A percentile compares a stretch with the other conserved stretches of the same genome.
These are phyloP conservation scores for Crenichthys baileyi DNA, from an alignment of 2,797 vertebrate genomes.

Conservation along the genomic window DNA sequence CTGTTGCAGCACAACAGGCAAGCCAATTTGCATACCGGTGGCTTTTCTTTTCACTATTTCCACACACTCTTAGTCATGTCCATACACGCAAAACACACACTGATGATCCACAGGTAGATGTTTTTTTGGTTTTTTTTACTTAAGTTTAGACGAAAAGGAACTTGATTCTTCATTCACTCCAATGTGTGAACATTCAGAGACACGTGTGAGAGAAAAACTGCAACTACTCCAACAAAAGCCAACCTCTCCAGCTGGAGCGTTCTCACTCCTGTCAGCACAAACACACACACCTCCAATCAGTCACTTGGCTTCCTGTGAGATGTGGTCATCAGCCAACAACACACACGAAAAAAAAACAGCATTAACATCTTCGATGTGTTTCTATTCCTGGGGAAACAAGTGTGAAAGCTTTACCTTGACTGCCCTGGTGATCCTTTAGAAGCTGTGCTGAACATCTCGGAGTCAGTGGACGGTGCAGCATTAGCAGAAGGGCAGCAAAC, in stretches of 20 bases:
- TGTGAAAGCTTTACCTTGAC: conserved; percentile 65
- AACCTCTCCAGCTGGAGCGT: conserved; percentile 63
- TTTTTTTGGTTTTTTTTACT: not conserved
- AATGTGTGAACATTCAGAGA: conserved; percentile 15
- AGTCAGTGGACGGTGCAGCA: conserved; percentile 64
- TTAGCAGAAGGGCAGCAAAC: conserved; percentile 57
- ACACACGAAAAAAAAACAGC: not conserved
- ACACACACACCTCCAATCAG: conserved; percentile 35
- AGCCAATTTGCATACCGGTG: conserved; percentile 33
- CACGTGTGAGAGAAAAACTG: conserved; percentile 37
- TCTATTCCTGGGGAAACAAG: conserved; percentile 25
- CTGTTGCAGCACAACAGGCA: conserved; percentile 42
- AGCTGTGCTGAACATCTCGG: conserved; percentile 74
- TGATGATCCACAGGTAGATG: not conserved
- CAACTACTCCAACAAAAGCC: conserved; percentile 39
- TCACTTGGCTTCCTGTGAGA: conserved; percentile 39
- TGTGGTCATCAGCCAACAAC: conserved; percentile 25
- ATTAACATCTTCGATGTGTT: conserved; percentile 15
- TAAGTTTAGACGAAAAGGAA: conserved; percentile 1
- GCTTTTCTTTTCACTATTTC: conserved; percentile 13
- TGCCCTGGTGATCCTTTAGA: conserved; percentile 69
- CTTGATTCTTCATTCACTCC: conserved; percentile 4
- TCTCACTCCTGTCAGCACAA: conserved; percentile 57
- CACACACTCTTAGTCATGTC: not conserved
- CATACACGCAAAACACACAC: not conserved